These are phyloP conservation scores for Neodon shergylaensis DNA, from an alignment of 2,113 vertebrate genomes.

Conservation along the genomic window DNA sequence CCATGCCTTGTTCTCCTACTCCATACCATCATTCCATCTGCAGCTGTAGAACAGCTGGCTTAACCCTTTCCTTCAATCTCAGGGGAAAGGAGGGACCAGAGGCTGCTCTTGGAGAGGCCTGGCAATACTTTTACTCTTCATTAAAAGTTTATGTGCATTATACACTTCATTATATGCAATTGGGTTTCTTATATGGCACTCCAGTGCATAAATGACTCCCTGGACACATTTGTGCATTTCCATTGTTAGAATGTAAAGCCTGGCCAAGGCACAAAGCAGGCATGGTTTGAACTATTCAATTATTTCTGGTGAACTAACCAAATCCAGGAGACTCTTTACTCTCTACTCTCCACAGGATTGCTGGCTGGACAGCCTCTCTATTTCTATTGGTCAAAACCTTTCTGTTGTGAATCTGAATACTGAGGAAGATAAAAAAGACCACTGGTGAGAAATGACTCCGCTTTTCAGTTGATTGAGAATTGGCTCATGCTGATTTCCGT, in stretches of 20 bases:
- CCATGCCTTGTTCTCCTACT: constrained; percentile 8
- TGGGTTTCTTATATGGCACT: constrained; percentile 75
- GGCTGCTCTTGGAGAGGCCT: constrained; percentile 68
- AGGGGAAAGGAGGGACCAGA: constrained; percentile 54
- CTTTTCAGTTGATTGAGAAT: constrained; percentile 43
- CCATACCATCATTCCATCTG: constrained; percentile 13
- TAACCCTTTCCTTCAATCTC: constrained; percentile 74
- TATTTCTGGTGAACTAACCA: constrained; percentile 65
- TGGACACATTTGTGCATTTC: constrained; percentile 72
- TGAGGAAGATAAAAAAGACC: constrained; percentile 28
- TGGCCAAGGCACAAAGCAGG: constrained; percentile 70
- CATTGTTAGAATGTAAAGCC: constrained; percentile 74
- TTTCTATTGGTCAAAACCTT: constrained; percentile 51
- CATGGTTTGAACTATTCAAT: constrained; percentile 69
- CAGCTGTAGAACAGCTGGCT: constrained; percentile 63
- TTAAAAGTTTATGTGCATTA: constrained; percentile 82
- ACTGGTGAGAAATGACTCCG: not conserved
- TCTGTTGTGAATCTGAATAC: constrained; percentile 38
- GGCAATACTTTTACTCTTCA: constrained; percentile 79
- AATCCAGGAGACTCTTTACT: constrained; percentile 61
- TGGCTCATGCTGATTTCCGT: not conserved
- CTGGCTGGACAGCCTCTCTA: constrained; percentile 17
- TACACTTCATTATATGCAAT: constrained; percentile 79
- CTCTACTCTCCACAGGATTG: constrained; percentile 56
- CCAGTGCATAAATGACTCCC: constrained; percentile 75